Conservation (phyloP, 2,888 invertebrate species). For the Acronicta psi region DNA sequence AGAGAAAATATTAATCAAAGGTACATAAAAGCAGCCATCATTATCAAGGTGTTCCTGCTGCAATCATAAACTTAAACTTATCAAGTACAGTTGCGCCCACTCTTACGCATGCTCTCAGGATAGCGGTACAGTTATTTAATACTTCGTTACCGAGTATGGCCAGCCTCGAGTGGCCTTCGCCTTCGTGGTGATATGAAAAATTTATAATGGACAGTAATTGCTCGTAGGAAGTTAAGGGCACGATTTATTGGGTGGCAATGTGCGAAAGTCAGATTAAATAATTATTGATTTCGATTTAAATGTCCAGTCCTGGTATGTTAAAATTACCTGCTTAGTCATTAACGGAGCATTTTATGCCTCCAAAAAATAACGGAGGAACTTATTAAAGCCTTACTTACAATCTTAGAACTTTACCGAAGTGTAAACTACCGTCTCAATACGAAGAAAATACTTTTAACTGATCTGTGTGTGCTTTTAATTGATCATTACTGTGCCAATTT, state of each 20-base stretch:
- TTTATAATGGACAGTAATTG: slow-evolving; percentile 26
- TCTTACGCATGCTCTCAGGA: slow-evolving; percentile 52
- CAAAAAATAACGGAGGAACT: too few relatives aligned
- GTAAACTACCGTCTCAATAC: too few relatives aligned
- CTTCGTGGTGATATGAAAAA: slow-evolving; percentile 31
- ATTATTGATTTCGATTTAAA: not conserved
- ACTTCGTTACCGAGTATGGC: slow-evolving; percentile 38
- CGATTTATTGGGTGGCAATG: slow-evolving; percentile 10
- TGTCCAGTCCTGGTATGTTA: not conserved
- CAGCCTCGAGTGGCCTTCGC: slow-evolving; percentile 36
- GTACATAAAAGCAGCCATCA: slow-evolving; percentile 13
- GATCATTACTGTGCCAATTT: too few relatives aligned
- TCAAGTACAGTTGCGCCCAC: slow-evolving; percentile 41
- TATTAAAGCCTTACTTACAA: too few relatives aligned
- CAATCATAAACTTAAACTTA: slow-evolving; percentile 45
- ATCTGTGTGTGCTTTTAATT: too few relatives aligned
- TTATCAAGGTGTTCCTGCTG: slow-evolving; percentile 37
- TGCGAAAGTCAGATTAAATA: not conserved
- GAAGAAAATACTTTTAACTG: too few relatives aligned
- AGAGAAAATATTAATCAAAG: slow-evolving; percentile 15
- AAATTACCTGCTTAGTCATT: too few relatives aligned
- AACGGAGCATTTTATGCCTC: too few relatives aligned
- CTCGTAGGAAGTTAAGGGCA: slow-evolving; percentile 8
- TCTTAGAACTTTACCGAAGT: too few relatives aligned
- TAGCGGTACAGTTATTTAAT: slow-evolving; percentile 72